phyloP scores from a whole-genome alignment of 2,113 vertebrate species.

The Tricholaema leucomelas region DNA sequence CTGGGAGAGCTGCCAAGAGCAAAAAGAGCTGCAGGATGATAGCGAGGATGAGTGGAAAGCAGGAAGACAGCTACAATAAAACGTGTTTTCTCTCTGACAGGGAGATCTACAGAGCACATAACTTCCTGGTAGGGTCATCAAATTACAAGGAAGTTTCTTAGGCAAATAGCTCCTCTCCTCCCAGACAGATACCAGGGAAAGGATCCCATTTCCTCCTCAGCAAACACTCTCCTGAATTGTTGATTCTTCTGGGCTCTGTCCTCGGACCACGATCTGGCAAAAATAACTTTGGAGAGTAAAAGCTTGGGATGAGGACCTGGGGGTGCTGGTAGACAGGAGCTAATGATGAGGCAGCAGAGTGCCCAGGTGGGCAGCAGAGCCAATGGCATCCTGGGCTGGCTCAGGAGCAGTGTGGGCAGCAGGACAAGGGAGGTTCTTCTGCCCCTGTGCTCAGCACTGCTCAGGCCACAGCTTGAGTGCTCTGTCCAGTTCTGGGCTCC shows the following conservation, averaged over 20 bases:
- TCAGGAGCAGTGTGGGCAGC: too few relatives aligned
- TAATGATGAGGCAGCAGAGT: too few relatives aligned
- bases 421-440: too few relatives aligned
- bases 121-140: background rate
- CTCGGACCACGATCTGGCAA: background rate
- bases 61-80: background rate
- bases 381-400: too few relatives aligned
- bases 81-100: background rate
- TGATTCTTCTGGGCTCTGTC: background rate
- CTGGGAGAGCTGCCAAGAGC: conserved; percentile 39
- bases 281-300: background rate
- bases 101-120: background rate
- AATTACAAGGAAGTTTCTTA: background rate
- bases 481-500: too few relatives aligned
- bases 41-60: background rate
- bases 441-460: too few relatives aligned
- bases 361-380: too few relatives aligned
- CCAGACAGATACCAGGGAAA: background rate
- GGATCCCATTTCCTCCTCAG: background rate
- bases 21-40: background rate
- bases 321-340: too few relatives aligned
- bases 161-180: background rate
- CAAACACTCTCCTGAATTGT: background rate
- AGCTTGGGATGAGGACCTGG: background rate
- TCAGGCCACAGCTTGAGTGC: too few relatives aligned